Evolutionary conservation across 2,797 vertebrate species (phyloP), one percentile per base, ranked within the genome.

Genomic region (Sphaeramia orbicularis): DNA sequence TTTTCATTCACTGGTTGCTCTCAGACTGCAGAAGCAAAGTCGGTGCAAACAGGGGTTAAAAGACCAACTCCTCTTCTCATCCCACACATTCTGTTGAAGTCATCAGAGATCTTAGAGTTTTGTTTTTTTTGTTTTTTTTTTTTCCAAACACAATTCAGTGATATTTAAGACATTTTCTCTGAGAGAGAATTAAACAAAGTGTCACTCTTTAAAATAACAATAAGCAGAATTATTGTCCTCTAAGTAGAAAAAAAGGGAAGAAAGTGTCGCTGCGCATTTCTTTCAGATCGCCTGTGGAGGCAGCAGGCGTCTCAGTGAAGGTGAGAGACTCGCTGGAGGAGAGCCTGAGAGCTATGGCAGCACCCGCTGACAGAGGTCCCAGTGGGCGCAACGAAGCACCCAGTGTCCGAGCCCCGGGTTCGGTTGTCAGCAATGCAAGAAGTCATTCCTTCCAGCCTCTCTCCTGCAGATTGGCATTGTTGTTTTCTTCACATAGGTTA

Each of bases 201-300:
- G 78, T 84, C 81, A 81, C 85, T 87, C 76, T 86, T 86, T 72
- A 74, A 85, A 89, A 88, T 83, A 81, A 84, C 74, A 74, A 85
- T 45, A 84, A 85, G 73, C 83, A 84, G 70, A 79, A 86, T 79
- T 61, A 86, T 81, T 9, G 48, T 86, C 76, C 79, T 86, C 80
- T 74, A 84, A 85, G 90, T 87, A 85, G 74, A 90, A 92, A 94
- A 92, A 85, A 93, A 91, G 86, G 90, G 91, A 93, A 94, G 88
- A 94, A 94, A 94, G 93, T 94, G 94, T 93, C 92, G 92, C 92
- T 94, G 94, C 90, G 91, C 91, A 92, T 92, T 90, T 87, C 87
- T 89, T 86, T 87, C 76, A 72, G 82, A 76, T 84, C 60, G 87
- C 90, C 93, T 71, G 83, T 52, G 65, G 85, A 89, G 88, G 88